Evolutionary conservation across 2,888 invertebrate genomes (phyloP), one percentile per base, ranked within the genome.

Genomic region (Tubulanus polymorphus): DNA sequence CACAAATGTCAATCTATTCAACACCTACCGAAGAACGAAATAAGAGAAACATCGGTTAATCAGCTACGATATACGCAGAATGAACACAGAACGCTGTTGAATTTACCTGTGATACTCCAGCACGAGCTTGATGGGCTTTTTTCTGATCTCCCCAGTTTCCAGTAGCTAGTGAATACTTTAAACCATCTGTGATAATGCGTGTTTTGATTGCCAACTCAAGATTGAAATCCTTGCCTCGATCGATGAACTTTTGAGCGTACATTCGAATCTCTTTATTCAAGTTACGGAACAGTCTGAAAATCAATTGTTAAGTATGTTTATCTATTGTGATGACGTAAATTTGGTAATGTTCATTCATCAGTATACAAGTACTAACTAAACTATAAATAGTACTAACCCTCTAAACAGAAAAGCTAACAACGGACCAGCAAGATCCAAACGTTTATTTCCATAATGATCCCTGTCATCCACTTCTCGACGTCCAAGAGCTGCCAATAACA

Each of bases 91-190:
- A 51, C 8, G 50, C n/a, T 23, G 12, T 12, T 6, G 25, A 2
- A 57, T 57, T 56, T 62, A 85, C 85, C 85, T 95, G 92, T 48
- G 93, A 93, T 27, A 95, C 95, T 48, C 95, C 95, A 67, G 94
- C 94, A 80, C 95, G 84, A 25, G 93, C 96, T 81, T 95, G 94
- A 86, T 99, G 97, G 55, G 99, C 99, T 79, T 99, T 99, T 81
- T 99, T 99, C 81, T 99, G 99, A 79, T 99, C 99, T 48, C 99
- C 99, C 99, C 99, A 99, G 80, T 99, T 99, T 35, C 99, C 99
- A 30, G 99, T 99, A 66, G 99, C 99, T 69, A 99, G 83, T 0
- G 99, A 99, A 77, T 99, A 99, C 67, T 95, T 85, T 54, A 99
- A 82, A 29, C 99, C 99, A 78, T 99, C 96, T 0, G 99, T 97